Evolutionary conservation across 2,797 vertebrate species (phyloP).

Genomic region (Ateles fusciceps): DNA sequence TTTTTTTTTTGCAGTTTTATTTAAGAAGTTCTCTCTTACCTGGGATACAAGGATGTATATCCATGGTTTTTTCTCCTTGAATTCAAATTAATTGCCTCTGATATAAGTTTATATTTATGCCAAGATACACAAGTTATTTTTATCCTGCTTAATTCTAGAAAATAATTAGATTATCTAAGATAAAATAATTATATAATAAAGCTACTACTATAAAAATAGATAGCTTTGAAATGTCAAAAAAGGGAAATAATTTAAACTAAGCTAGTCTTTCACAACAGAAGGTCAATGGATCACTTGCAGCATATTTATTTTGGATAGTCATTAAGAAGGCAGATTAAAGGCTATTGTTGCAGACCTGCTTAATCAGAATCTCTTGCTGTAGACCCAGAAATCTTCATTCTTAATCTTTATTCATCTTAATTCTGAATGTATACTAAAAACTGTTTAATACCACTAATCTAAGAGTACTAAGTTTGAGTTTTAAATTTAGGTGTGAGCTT

Average conservation of each 20-base stretch:
- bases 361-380: background rate
- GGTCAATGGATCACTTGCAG: background rate
- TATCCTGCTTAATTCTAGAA: constrained; percentile 2
- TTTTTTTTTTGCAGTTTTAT: background rate
- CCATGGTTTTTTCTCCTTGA: background rate
- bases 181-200: constrained; percentile 29
- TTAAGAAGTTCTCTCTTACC: background rate
- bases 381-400: background rate
- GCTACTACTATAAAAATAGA: background rate
- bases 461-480: background rate
- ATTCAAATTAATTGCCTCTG: constrained; percentile 24
- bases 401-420: background rate
- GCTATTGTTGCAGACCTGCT: background rate
- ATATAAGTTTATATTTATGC: background rate
- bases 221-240: constrained; percentile 4
- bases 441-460: background rate
- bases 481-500: constrained; percentile 31
- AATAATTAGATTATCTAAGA: constrained; percentile 18
- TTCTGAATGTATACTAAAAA: background rate
- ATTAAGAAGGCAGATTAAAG: background rate
- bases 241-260: background rate
- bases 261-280: background rate
- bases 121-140: background rate
- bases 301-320: background rate
- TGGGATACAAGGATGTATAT: background rate